phyloP scores from a whole-genome alignment of 2,797 vertebrate species.

The Sebastes ruberrimus region DNA sequence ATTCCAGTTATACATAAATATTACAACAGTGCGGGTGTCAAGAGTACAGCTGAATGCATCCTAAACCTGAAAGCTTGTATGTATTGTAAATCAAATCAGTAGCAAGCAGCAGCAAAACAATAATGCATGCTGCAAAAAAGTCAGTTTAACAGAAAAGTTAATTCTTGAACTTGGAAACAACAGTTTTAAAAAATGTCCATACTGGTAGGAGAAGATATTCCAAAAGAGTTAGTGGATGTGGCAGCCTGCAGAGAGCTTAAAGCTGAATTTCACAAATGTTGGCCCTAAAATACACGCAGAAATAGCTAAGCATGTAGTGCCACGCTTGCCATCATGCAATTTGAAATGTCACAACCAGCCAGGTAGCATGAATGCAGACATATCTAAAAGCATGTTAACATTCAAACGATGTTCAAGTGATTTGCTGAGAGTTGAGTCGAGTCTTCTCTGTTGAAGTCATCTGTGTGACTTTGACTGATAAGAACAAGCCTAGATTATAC shows the following conservation, averaged over 20 bases:
- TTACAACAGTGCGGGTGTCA: not conserved
- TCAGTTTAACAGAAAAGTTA: not conserved
- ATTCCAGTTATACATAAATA: not conserved
- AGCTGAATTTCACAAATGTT: not conserved
- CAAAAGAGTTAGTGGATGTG: not conserved
- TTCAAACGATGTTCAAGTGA: not conserved
- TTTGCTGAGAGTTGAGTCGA: not conserved
- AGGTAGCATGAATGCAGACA: not conserved
- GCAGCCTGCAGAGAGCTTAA: not conserved
- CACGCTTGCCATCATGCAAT: not conserved
- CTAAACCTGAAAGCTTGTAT: not conserved
- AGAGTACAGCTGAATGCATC: not conserved
- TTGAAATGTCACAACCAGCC: not conserved
- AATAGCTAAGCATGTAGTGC: not conserved
- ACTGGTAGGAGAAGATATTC: not conserved
- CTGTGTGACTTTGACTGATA: not conserved
- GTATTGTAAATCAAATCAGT: not conserved
- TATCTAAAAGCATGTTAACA: not conserved
- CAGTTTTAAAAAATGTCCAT: not conserved
- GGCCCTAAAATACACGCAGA: accelerated
- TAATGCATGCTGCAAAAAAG: not conserved
- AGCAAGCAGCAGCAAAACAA: not conserved
- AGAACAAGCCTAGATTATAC: not conserved
- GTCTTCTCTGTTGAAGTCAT: not conserved
- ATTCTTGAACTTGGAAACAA: not conserved